Conservation (phyloP, 2,113 vertebrate genomes). For the Arothron firmamentum region DNA sequence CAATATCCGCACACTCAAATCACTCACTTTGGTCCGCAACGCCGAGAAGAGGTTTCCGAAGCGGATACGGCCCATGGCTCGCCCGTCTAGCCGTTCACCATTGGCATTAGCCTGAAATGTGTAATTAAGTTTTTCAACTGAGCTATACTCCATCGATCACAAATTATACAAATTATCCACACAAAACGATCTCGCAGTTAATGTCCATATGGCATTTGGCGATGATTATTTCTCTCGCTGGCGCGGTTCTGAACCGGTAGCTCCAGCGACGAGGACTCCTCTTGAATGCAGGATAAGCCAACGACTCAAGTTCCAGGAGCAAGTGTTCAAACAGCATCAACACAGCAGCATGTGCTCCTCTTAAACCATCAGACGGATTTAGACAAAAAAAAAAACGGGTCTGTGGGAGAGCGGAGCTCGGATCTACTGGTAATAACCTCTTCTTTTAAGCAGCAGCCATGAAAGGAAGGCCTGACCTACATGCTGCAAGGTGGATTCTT, state of each 20-base stretch:
- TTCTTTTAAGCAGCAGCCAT: conserved; percentile 57
- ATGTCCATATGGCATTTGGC: conserved; percentile 57
- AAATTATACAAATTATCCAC: conserved; percentile 39
- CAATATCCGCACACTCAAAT: conserved; percentile 24
- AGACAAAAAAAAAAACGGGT: conserved; percentile 28
- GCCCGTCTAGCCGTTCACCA: conserved; percentile 30
- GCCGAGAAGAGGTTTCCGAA: conserved; percentile 32
- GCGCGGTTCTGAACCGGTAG: conserved; percentile 33
- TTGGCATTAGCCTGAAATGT: conserved; percentile 37
- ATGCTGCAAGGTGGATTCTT: conserved; percentile 57
- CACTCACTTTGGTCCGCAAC: conserved; percentile 19
- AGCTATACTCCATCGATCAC: conserved; percentile 46
- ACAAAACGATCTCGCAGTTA: conserved; percentile 59
- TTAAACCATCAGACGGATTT: conserved; percentile 23
- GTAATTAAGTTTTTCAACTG: conserved; percentile 54
- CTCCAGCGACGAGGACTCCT: conserved; percentile 23
- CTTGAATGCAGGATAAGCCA: conserved; percentile 25
- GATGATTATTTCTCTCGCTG: conserved; percentile 31
- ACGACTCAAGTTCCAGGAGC: conserved; percentile 14
- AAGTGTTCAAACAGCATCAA: conserved; percentile 17
- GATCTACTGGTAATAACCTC: conserved; percentile 57
- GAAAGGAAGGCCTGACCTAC: conserved; percentile 64
- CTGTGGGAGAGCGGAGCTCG: conserved; percentile 30
- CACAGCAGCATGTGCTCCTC: conserved; percentile 14
- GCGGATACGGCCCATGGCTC: conserved; percentile 26